Evolutionary conservation across 1,140 invertebrate species (phyloP).

Genomic region (Drosophila bocqueti): DNA sequence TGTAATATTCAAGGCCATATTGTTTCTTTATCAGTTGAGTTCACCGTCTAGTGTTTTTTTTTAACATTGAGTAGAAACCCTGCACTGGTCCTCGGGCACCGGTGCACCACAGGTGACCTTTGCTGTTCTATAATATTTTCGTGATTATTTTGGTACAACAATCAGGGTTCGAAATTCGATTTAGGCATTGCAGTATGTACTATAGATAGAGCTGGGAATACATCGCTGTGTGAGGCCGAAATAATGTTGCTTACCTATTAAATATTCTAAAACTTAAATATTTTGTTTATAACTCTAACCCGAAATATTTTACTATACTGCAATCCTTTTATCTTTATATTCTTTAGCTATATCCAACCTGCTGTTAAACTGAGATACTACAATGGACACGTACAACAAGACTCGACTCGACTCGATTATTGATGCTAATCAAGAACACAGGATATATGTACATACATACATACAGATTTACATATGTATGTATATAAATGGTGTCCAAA

Average conservation of each 20-base stretch:
- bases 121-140: neutral
- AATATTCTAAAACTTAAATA: neutral
- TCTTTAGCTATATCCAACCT: neutral
- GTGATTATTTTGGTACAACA: neutral
- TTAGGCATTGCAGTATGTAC: neutral
- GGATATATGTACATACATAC: too few species aligned
- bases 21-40: constrained; percentile 6
- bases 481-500: neutral
- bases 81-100: too few species aligned
- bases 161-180: neutral
- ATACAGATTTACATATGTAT: too few species aligned
- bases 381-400: neutral
- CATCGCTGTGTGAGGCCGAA: neutral
- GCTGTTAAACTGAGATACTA: neutral
- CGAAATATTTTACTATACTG: neutral
- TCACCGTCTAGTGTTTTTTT: neutral
- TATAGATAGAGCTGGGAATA: neutral
- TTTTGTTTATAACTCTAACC: neutral
- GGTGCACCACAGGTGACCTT: neutral
- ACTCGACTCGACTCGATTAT: neutral
- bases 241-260: neutral
- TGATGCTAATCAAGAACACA: neutral
- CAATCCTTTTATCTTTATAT: neutral
- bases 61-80: neutral
- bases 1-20: neutral